Conservation (phyloP, 1,140 invertebrate genomes). For the Archegozetes longisetosus region DNA sequence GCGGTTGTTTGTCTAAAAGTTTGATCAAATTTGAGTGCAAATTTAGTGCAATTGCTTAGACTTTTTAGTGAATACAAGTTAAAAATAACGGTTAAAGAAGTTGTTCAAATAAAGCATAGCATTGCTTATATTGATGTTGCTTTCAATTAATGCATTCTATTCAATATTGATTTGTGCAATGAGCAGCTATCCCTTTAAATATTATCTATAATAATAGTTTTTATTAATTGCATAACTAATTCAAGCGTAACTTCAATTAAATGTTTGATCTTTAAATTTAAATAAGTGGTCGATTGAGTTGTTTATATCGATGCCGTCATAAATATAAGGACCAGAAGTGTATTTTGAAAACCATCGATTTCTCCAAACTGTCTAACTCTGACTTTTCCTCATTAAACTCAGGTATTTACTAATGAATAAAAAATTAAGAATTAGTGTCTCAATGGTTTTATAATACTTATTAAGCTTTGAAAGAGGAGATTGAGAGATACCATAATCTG, state of each 20-base stretch:
- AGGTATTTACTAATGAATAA: background rate
- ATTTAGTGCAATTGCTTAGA: no score
- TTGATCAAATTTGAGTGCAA: no score
- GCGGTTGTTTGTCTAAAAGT: no score
- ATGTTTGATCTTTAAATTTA: background rate
- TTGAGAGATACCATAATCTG: background rate
- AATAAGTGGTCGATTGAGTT: background rate
- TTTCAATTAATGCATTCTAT: no score
- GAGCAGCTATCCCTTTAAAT: background rate
- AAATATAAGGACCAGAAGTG: background rate
- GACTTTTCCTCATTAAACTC: background rate
- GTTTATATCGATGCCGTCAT: background rate
- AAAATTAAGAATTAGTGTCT: background rate
- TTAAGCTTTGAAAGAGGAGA: background rate
- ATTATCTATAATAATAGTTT: background rate
- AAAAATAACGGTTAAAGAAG: no score
- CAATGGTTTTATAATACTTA: background rate
- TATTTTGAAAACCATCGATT: background rate
- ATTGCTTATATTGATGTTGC: no score
- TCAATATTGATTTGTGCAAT: background rate
- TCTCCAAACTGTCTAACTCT: background rate
- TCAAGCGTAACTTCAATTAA: background rate
- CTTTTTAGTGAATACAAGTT: no score
- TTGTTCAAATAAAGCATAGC: no score
- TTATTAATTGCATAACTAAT: background rate